Evolutionary conservation across 2,113 vertebrate species (phyloP), one percentile per base, ranked within the genome.

Genomic region (Cervus canadensis): DNA sequence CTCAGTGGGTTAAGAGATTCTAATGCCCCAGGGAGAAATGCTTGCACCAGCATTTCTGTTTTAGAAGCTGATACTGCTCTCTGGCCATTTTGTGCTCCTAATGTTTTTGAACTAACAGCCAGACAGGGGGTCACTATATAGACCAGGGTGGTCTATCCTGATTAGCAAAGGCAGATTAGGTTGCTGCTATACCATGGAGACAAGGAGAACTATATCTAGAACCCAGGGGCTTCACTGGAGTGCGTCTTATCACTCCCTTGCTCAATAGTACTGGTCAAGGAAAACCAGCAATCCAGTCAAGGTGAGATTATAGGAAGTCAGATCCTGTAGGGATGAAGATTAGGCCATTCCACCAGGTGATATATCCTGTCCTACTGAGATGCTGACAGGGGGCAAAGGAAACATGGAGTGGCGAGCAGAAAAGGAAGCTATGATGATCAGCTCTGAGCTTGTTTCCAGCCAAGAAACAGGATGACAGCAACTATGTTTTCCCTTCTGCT

Each of bases 1-100:
- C 12, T 87, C 57, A 78, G 60, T 48, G n/a, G 74, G 74, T 78
- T 96, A 96, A 76, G 48, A 96, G 56, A 48, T 90, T 97, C 92
- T 87, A 90, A 81, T 93, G 36, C 23, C 57, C 5, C 54, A 84
- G 62, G 11, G n/a, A 83, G 12, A 90, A 67, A 40, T 91, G 12
- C 21, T 87, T 17, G 78, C 50, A 50, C 26, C 21, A 67, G 84
- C 48, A 97, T 90, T 93, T 36, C 62, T 81, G 45, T 97, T 94
- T 97, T 86, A 57, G 45, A 92, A 89, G 71, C 33, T 85, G 48
- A 92, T 23, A 62, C 23, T 50, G 25, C 11, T 64, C 33, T 91
- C 71, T 97, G 43, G 78, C n/a, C 21, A 79, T 85, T 79, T 91
- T 94, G 89, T 71, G 54, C 13, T 91, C 59, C 33, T 91, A 50